Percentiles rank a stretch among this genome's conserved stretches.
These are phyloP conservation scores for Caenorhabditis angaria DNA, from an alignment of 2,888 invertebrate genomes.

Conservation along the genomic window DNA sequence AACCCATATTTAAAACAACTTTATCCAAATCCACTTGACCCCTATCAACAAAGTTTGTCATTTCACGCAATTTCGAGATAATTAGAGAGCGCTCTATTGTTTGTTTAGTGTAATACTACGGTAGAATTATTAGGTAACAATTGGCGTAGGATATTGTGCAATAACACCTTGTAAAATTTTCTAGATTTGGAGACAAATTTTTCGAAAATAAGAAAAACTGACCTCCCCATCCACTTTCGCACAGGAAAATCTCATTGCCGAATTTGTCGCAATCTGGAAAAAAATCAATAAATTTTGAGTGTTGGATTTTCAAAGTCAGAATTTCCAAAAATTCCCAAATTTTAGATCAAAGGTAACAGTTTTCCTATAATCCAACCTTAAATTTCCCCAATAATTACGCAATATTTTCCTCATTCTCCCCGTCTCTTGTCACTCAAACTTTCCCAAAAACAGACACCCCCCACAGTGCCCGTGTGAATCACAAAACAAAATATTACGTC, in stretches of 20 bases:
- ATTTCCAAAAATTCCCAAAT: too few species aligned
- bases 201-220: too few species aligned
- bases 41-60: too few species aligned
- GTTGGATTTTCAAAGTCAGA: too few species aligned
- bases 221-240: slow-evolving; percentile 29
- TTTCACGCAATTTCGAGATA: background rate
- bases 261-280: slow-evolving; percentile 34
- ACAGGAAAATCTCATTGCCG: background rate
- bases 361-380: background rate
- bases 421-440: background rate
- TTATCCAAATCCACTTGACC: background rate
- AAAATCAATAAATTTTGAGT: background rate
- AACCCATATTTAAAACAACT: background rate
- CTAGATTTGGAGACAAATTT: too few species aligned
- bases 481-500: background rate
- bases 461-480: background rate
- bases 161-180: background rate
- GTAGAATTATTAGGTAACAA: too few species aligned
- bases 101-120: background rate
- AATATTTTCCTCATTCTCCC: background rate
- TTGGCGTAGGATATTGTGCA: background rate
- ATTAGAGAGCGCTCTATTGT: slow-evolving; percentile 1
- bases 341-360: background rate
- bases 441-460: background rate
- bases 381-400: background rate